Evolutionary conservation across 1,140 invertebrate genomes (phyloP), one percentile per base, ranked within the genome.

Genomic region (Tigriopus japonicus): DNA sequence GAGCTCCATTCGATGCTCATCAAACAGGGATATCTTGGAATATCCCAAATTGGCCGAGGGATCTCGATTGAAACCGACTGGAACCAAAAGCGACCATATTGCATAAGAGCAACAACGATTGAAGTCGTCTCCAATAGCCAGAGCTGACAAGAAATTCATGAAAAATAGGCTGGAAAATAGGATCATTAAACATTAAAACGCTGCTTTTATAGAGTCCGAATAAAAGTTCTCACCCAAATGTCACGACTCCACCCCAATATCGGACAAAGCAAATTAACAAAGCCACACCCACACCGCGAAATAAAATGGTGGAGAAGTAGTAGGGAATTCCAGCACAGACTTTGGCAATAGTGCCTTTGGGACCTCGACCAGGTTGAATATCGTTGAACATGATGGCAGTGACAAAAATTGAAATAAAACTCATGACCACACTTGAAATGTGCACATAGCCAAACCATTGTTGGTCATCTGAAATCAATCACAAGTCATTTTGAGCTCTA

Each of bases 391-490:
- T 35, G 17, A 58, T 41, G 9, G 55, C 42, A 41, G 21, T 42
- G 15, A 17, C 10, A 10, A 58, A 58, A 28, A 58, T 58, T 3
- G 55, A 58, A 13, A 58, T 41, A 42, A 58, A 58, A 23, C 55
- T 58, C 17, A 58, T 41, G 21, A 23, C 23, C 6, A 58, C 41
- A 42, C 21, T 35, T 5, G 17, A 5, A 6, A 58, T 23, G 42
- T 58, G 55, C 14, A 58, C 55, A 28, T 17, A 42, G 10, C 55
- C 55, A 58, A 58, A 58, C 28, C 41, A 58, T 19, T 58, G 42
- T 35, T 17, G 21, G 14, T 58, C n/a, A 40, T 58, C 55, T 58
- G 45, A 12, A 49, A 49, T 2, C 2, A 35, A 5, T 35, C 9
- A 9, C 3, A 9, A 35, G 28, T 35, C 28, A n/a, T 35, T 5